Base-by-base conservation (phyloP, 2,888 invertebrate species). In the Dasypogon diadema region DNA sequence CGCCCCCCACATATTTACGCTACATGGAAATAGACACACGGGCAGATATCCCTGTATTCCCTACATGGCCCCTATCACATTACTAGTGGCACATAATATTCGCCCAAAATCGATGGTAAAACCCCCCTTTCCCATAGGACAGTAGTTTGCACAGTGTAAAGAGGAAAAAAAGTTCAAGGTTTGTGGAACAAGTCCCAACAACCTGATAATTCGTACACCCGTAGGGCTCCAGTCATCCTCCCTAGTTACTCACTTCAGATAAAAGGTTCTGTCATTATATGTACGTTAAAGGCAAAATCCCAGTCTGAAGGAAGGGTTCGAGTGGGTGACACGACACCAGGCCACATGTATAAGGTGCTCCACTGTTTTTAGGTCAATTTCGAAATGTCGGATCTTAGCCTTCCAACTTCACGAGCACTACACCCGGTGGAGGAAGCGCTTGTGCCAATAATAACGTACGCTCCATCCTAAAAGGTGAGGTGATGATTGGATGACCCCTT, bases 131-230 rank as follows among this genome's bases (percentile, higher is more conserved):
- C n/a, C 42, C 3, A 2, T 30, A 30, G 34, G 5, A 42, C n/a
- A 42, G n/a, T 42, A 42, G n/a, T 42, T 42, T 12, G n/a, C 12
- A 12, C 42, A 42, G n/a, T 1, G 42, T 12, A 42, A 42, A 42
- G n/a, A 42, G n/a, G 24, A n/a, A 42, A 63, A 63, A 65, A 65
- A 65, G 65, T 65, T 65, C 65, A 65, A 65, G 65, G 65, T 65
- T 46, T 65, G 65, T 21, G 48, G 48, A 65, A 65, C 46, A 65
- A 65, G 65, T 14, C 65, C 65, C 65, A 24, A 24, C 16, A 46
- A 46, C 48, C 46, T 24, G 42, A 65, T 65, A 65, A 65, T 65
- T 65, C 24, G 65, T 37, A 12, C 46, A 22, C 26, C 65, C 37
- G 22, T 24, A 65, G 46, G 22, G 48, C 12, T 60, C 37, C 48